Evolutionary conservation across 2,888 invertebrate species (phyloP).

Genomic region (Vesta saturnalis): DNA sequence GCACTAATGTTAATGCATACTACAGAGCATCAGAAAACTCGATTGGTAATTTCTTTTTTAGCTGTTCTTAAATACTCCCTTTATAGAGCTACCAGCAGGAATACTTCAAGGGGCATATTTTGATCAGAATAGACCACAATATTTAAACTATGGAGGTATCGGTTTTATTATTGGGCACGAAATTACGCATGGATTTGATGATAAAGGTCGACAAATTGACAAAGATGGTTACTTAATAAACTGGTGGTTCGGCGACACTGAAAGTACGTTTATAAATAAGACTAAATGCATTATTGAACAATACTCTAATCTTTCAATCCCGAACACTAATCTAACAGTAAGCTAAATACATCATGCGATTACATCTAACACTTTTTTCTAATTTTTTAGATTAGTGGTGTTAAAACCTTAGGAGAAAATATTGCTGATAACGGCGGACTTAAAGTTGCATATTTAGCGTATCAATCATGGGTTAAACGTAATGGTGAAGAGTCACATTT

Average conservation of each 20-base stretch:
- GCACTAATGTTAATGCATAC: background rate
- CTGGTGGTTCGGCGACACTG: slow-evolving; percentile 11
- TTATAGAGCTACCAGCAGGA: slow-evolving; percentile 86
- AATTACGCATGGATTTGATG: slow-evolving; percentile 84
- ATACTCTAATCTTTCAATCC: slow-evolving; percentile 85
- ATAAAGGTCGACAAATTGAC: slow-evolving; percentile 4
- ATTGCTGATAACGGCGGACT: slow-evolving; percentile 36
- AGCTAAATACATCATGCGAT: background rate
- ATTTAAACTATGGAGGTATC: slow-evolving; percentile 87
- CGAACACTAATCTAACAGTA: slow-evolving; percentile 68
- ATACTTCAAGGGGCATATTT: slow-evolving; percentile 89
- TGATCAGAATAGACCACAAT: slow-evolving; percentile 81
- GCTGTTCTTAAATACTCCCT: background rate
- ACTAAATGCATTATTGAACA: slow-evolving; percentile 89
- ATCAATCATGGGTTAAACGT: slow-evolving; percentile 50
- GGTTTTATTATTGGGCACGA: slow-evolving; percentile 89
- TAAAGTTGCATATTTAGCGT: slow-evolving; percentile 58
- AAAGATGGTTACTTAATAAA: slow-evolving; percentile 9
- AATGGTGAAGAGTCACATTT: slow-evolving; percentile 45
- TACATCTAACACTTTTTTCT: slow-evolving; percentile 49
- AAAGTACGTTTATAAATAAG: slow-evolving; percentile 55
- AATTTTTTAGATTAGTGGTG: slow-evolving; percentile 61
- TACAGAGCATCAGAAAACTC: background rate
- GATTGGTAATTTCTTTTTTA: background rate
- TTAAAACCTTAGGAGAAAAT: background rate